Conservation (phyloP, 2,113 vertebrate genomes). For the Apus apus region DNA sequence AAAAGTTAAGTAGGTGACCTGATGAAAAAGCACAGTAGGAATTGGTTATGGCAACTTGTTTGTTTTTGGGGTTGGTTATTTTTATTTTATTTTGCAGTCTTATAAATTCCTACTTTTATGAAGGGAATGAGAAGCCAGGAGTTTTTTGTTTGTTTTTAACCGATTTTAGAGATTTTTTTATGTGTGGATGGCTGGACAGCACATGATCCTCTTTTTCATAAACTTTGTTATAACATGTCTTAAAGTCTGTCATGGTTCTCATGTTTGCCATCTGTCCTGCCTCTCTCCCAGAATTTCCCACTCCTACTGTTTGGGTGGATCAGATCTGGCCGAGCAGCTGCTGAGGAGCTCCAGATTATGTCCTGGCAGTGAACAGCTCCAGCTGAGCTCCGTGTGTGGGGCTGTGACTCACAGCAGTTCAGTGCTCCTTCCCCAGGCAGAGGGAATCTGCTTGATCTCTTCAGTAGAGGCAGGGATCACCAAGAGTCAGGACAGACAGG, state of each 20-base stretch:
- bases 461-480: neutral
- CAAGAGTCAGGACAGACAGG: neutral
- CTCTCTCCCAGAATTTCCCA: neutral
- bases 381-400: neutral
- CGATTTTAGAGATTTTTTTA: neutral
- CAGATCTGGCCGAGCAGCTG: neutral
- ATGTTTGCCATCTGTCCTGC: neutral
- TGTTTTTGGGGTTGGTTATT: neutral
- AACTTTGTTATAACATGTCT: neutral
- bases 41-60: neutral
- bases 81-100: no score
- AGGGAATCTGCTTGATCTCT: neutral
- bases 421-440: neutral
- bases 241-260: neutral
- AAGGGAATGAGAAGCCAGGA: neutral
- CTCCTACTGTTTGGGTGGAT: neutral
- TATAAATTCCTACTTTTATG: neutral
- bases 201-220: neutral
- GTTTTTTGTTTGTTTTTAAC: neutral
- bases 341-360: neutral
- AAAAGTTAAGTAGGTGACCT: neutral
- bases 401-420: neutral
- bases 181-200: neutral
- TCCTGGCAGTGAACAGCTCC: neutral
- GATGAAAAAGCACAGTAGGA: neutral